phyloP scores from a whole-genome alignment of 2,888 invertebrate species.

The Amphipoea lucens region DNA sequence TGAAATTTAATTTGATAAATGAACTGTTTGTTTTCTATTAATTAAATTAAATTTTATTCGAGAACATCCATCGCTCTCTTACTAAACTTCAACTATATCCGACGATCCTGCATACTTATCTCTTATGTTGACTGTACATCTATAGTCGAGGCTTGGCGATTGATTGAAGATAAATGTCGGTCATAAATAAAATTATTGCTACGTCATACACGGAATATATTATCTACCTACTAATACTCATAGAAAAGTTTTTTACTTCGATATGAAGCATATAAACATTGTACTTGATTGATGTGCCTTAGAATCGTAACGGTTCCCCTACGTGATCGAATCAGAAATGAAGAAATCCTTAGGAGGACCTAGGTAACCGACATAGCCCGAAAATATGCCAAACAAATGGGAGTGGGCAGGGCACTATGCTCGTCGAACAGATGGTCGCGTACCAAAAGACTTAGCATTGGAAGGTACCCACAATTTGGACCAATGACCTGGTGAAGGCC shows the following conservation, averaged over 20 bases:
- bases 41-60: no score
- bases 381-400: neutral
- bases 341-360: neutral
- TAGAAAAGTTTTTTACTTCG: neutral
- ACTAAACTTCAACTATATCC: no score
- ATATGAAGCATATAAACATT: slow-evolving; percentile 1
- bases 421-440: neutral
- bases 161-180: slow-evolving; percentile 78
- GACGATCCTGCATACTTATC: no score
- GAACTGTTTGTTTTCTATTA: no score
- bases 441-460: neutral
- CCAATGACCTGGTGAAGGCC: neutral
- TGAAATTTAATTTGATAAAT: no score
- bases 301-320: neutral
- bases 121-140: neutral
- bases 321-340: neutral
- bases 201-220: slow-evolving; percentile 55
- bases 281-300: slow-evolving; percentile 4
- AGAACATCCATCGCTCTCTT: no score
- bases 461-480: neutral
- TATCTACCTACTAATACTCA: neutral
- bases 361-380: neutral
- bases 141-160: slow-evolving; percentile 59
- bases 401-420: neutral
- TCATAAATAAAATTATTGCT: slow-evolving; percentile 67